Evolutionary conservation across 2,888 invertebrate species (phyloP).

Genomic region (Pecten maximus): DNA sequence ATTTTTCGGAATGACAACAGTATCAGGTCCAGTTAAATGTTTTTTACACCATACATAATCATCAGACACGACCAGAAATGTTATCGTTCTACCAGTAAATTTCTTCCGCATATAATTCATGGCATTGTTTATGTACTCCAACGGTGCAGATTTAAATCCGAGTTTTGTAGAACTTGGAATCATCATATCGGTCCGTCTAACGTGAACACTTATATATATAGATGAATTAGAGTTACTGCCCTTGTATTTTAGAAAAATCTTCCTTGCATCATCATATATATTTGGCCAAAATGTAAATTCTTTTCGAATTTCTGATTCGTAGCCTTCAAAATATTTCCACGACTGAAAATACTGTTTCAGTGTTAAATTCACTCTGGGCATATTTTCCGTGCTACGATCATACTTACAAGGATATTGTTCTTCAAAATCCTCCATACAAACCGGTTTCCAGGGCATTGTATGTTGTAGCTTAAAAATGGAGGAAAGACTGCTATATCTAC

Average conservation of each 20-base stretch:
- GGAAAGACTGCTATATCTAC: neutral
- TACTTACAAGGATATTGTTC: neutral
- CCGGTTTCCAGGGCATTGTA: neutral
- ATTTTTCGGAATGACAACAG: constrained; percentile 42
- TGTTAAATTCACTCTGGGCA: constrained; percentile 41
- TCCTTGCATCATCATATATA: constrained; percentile 41
- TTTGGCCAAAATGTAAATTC: constrained; percentile 48
- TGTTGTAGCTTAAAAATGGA: neutral
- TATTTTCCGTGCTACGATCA: neutral
- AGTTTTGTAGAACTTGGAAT: constrained; percentile 1
- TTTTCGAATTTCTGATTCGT: constrained; percentile 44
- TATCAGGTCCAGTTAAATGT: constrained; percentile 44
- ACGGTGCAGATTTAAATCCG: constrained; percentile 53
- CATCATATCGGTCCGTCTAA: constrained; percentile 57
- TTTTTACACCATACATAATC: constrained; percentile 53
- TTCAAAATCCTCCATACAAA: neutral
- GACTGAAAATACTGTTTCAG: constrained; percentile 56
- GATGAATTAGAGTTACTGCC: neutral
- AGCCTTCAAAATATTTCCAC: constrained; percentile 57
- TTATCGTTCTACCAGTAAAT: constrained; percentile 38
- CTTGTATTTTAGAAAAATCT: constrained; percentile 21
- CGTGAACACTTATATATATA: constrained; percentile 53
- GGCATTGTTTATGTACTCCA: constrained; percentile 51
- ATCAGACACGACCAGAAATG: constrained; percentile 56
- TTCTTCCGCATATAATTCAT: constrained; percentile 48